Conservation (phyloP, 2,113 vertebrate genomes). For the Lophochroa leadbeateri region DNA sequence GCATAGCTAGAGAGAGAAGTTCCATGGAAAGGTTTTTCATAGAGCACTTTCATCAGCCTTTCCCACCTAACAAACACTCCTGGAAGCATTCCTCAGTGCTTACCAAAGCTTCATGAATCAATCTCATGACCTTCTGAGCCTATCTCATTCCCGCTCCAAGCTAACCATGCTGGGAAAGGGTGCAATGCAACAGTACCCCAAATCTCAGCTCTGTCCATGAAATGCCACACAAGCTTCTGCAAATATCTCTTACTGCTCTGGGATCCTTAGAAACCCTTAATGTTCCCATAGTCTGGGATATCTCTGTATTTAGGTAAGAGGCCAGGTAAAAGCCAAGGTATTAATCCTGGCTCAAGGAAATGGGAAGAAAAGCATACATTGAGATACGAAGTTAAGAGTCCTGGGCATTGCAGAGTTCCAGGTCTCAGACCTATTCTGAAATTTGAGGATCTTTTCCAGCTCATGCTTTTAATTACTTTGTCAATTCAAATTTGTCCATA, state of each 20-base stretch:
- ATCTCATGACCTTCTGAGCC: neutral
- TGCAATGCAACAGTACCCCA: neutral
- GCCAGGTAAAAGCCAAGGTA: neutral
- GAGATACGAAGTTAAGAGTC: neutral
- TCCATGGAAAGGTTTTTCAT: neutral
- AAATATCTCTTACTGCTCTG: neutral
- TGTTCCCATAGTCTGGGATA: neutral
- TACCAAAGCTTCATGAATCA: neutral
- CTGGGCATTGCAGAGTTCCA: neutral
- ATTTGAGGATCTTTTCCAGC: neutral
- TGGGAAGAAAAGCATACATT: neutral
- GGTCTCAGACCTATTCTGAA: neutral
- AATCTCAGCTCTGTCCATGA: neutral
- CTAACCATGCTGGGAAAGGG: neutral
- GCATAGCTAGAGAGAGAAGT: neutral
- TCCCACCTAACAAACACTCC: neutral
- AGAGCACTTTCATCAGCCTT: neutral
- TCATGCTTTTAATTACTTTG: constrained; percentile 10
- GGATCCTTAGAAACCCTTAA: neutral
- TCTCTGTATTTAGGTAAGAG: neutral
- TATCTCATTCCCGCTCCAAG: neutral
- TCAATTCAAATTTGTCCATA: constrained; percentile 10
- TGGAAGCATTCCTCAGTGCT: neutral
- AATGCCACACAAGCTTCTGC: neutral
- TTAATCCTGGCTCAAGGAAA: neutral